These are phyloP conservation scores for Bovichtus variegatus DNA, from an alignment of 2,797 vertebrate species.

Conservation along the genomic window DNA sequence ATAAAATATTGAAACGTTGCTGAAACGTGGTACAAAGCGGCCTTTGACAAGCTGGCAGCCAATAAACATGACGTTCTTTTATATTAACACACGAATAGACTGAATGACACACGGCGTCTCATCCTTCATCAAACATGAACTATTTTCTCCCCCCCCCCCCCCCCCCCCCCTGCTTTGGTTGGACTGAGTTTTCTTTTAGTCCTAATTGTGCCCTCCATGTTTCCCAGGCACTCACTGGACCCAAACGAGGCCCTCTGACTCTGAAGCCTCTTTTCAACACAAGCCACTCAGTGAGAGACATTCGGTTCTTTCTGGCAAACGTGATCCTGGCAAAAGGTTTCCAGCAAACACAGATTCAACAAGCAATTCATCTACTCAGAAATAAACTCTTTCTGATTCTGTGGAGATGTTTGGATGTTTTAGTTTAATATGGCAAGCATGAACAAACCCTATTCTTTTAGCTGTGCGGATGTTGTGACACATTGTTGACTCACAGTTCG, in stretches of 20 bases:
- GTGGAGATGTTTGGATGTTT: neutral
- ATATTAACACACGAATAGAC: conserved; percentile 17
- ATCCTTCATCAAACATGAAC: conserved; percentile 18
- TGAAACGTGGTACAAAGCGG: conserved; percentile 2
- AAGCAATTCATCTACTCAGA: conserved; percentile 28
- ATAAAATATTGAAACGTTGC: conserved; percentile 7
- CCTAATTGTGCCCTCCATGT: conserved; percentile 66
- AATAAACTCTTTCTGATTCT: neutral
- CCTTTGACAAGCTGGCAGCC: conserved; percentile 11
- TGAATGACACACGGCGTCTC: conserved; percentile 11
- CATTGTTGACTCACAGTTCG: conserved; percentile 92
- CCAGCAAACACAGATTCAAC: conserved; percentile 46
- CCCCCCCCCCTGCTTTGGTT: conserved; percentile 42
- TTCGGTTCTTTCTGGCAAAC: conserved; percentile 34
- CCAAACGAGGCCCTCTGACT: conserved; percentile 21
- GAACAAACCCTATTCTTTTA: neutral
- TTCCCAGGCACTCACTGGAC: conserved; percentile 54
- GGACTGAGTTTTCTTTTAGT: conserved; percentile 61
- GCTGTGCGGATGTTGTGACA: neutral
- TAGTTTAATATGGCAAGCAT: neutral
- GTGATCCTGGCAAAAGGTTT: conserved; percentile 20
- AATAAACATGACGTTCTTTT: conserved; percentile 23
- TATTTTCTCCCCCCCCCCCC: no score
- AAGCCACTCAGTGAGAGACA: conserved; percentile 48
- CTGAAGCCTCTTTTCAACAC: conserved; percentile 48